A percentile compares a stretch with the other conserved stretches of the same genome.
phyloP scores from a whole-genome alignment of 2,888 invertebrate species.

The Diarsia rubi region DNA sequence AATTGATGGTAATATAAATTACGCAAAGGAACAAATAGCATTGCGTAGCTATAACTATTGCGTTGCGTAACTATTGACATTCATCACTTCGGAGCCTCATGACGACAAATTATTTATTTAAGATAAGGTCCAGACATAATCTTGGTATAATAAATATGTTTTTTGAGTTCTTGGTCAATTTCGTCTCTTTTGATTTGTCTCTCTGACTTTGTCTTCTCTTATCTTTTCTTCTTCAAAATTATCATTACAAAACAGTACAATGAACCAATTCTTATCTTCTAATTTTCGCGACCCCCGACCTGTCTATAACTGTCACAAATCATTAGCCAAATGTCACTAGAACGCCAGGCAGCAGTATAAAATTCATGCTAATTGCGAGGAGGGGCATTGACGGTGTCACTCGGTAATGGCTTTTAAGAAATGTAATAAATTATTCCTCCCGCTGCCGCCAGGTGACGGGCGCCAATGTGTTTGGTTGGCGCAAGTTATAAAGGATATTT shows the following conservation, averaged over 20 bases:
- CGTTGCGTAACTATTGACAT: not conserved
- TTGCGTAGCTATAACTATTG: too few species aligned
- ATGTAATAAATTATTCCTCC: constrained; percentile 89
- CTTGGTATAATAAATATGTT: too few species aligned
- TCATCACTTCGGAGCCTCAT: constrained; percentile 15
- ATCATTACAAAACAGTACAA: constrained; percentile 12
- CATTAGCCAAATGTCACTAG: constrained; percentile 57
- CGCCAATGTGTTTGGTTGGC: constrained; percentile 71
- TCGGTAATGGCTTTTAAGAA: constrained; percentile 90
- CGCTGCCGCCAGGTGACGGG: constrained; percentile 86
- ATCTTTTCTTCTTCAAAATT: not conserved
- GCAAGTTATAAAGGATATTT: constrained; percentile 55
- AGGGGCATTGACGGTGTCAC: constrained; percentile 87
- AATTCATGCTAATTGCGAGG: constrained; percentile 88
- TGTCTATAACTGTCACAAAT: constrained; percentile 65
- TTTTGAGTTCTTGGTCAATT: not conserved
- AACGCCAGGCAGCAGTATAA: constrained; percentile 65
- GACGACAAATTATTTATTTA: not conserved
- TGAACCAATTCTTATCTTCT: constrained; percentile 17
- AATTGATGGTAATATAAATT: too few species aligned
- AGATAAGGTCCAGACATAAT: too few species aligned
- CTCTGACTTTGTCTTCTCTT: not conserved
- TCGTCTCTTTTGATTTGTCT: too few species aligned
- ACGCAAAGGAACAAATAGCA: too few species aligned
- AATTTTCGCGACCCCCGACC: constrained; percentile 30